These are phyloP conservation scores for Hydrocynus forskahlii DNA, from an alignment of 2,797 vertebrate genomes.

Conservation along the genomic window DNA sequence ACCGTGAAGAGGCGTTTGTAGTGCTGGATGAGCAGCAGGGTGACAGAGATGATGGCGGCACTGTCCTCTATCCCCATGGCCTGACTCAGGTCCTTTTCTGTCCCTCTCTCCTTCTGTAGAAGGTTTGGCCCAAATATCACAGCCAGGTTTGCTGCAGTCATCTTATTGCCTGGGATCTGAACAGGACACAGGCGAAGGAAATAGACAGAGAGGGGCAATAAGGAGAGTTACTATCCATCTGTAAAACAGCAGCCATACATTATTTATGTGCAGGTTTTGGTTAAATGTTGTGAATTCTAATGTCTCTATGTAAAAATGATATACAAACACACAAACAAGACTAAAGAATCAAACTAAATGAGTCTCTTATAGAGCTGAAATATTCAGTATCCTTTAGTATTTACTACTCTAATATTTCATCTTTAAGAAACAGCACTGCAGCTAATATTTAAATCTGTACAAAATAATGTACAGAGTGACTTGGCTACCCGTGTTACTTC, in stretches of 20 bases:
- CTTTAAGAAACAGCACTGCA: too few species aligned
- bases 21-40: constrained; percentile 87
- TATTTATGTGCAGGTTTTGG: neutral
- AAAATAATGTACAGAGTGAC: too few species aligned
- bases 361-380: too few species aligned
- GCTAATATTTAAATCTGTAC: too few species aligned
- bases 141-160: constrained; percentile 90
- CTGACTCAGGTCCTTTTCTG: constrained; percentile 71
- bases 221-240: neutral
- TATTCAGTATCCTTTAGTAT: too few species aligned
- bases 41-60: constrained; percentile 84
- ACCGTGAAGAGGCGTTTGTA: constrained; percentile 86
- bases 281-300: too few species aligned
- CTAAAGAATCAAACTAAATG: too few species aligned
- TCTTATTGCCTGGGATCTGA: constrained; percentile 91
- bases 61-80: constrained; percentile 86
- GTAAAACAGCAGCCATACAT: neutral
- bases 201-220: neutral
- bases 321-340: too few species aligned
- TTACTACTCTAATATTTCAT: too few species aligned
- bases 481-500: too few species aligned
- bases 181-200: neutral
- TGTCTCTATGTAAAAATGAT: too few species aligned
- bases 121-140: constrained; percentile 94
- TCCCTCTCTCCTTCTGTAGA: constrained; percentile 82